Base-by-base conservation (phyloP, 2,888 invertebrate species). In the Andrena praecox region DNA sequence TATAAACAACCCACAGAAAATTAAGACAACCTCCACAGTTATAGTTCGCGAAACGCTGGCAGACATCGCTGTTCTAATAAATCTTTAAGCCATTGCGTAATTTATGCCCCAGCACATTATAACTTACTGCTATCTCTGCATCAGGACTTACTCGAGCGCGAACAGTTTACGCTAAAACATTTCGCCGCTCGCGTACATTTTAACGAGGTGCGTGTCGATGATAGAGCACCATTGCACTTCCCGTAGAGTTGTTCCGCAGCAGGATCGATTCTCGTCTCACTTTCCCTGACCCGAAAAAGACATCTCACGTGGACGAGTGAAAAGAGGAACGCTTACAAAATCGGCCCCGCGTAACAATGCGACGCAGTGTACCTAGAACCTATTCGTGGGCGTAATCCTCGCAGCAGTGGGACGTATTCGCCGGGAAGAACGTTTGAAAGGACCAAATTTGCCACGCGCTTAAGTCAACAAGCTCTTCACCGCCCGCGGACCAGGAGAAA, bases 391-490 rank as follows among this genome's bases (percentile, higher is more conserved):
- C 68, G 84, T 75, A 87, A 86, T 86, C 81, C 77, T 66, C 50
- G 69, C 33, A 66, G 80, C 62, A 74, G 42, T 16, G 75, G 52
- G 4, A 35, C 64, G 76, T 66, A 35, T 66, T 67, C 67, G 82
- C 56, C 42, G 54, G 50, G 84, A 62, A 66, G 77, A 85, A 85
- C 91, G 91, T 92, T 92, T 91, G 90, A 91, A 91, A 93, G 90
- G 89, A 69, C 85, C 48, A 75, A 89, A 93, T 94, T 93, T 90
- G 92, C 91, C 92, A 93, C 92, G 93, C 92, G 90, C 91, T 94
- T 94, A 90, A 94, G 93, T 94, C 94, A 94, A 94, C 93, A 94
- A 87, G 85, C 86, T 86, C 84, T 85, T 87, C 84, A 84, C 80
- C 82, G 81, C 76, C 69, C 69, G 76, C 67, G 74, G 62, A 71